A percentile compares a stretch with the other conserved stretches of the same genome.
These are phyloP conservation scores for Eupleurogrammus muticus DNA, from an alignment of 2,797 vertebrate genomes.

Conservation along the genomic window DNA sequence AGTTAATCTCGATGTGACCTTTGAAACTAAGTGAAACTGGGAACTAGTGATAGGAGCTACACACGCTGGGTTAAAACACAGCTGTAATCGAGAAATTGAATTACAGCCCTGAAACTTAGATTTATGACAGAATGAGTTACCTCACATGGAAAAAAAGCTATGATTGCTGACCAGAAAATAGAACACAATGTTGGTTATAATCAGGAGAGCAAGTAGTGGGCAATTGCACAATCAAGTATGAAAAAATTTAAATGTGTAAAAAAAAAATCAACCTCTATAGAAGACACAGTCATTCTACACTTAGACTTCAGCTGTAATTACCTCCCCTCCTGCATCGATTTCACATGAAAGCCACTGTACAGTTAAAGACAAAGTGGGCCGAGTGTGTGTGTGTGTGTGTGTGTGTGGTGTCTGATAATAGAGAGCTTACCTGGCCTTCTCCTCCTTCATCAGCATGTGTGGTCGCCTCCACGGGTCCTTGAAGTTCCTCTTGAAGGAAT, in stretches of 20 bases:
- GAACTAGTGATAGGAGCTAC: conserved; percentile 8
- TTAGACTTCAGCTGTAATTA: conserved; percentile 35
- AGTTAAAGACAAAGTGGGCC: conserved; percentile 28
- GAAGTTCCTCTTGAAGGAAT: conserved; percentile 88
- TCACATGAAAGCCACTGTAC: conserved; percentile 25
- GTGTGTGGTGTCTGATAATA: conserved; percentile 31
- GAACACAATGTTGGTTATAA: background rate
- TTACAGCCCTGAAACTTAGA: background rate
- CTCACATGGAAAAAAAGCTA: conserved; percentile 1
- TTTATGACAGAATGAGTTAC: conserved; percentile 3
- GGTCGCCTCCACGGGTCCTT: conserved; percentile 88
- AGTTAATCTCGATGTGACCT: conserved; percentile 42
- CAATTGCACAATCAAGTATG: background rate
- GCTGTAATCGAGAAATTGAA: background rate
- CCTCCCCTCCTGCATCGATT: background rate
- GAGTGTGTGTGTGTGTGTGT: conserved; percentile 29
- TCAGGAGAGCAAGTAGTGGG: background rate
- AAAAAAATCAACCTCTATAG: background rate
- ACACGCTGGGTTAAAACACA: conserved; percentile 7
- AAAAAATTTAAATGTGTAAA: too few relatives aligned
- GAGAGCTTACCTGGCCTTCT: conserved; percentile 82
- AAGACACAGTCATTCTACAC: background rate
- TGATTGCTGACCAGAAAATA: background rate
- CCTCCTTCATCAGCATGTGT: conserved; percentile 82
- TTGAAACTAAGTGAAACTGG: conserved; percentile 31